These are phyloP conservation scores for Halictus rubicundus DNA, from an alignment of 1,140 invertebrate genomes.

Conservation along the genomic window DNA sequence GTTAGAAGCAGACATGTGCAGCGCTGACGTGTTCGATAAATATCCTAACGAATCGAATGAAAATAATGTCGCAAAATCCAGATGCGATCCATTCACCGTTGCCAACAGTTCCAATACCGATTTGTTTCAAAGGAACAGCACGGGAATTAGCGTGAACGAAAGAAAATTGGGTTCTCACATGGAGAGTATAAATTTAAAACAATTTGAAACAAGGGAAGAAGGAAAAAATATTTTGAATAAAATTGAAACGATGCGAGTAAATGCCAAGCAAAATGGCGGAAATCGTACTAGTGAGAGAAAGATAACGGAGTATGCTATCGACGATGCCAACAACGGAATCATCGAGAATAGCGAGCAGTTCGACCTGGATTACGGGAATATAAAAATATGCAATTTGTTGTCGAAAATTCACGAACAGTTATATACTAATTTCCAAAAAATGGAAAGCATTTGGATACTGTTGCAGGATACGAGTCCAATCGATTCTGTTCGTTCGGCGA, in stretches of 20 bases:
- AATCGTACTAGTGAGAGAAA: no score
- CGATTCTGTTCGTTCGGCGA: background rate
- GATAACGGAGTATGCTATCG: background rate
- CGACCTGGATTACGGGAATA: background rate
- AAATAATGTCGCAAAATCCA: background rate
- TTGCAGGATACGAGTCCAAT: background rate
- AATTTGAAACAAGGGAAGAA: background rate
- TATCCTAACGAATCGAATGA: background rate
- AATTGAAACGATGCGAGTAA: background rate
- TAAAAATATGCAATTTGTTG: conserved; percentile 16
- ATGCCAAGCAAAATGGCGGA: no score
- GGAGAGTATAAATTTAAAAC: background rate
- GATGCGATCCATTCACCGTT: no score
- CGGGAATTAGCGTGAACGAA: background rate
- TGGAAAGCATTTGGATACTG: background rate
- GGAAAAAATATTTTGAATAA: background rate
- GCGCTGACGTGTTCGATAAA: background rate
- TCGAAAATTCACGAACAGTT: conserved; percentile 15
- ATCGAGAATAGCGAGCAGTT: no score
- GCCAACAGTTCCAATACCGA: background rate
- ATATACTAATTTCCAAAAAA: background rate
- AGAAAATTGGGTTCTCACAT: no score
- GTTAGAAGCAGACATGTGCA: accelerated
- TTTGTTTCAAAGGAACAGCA: background rate
- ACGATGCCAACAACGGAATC: background rate